Base-by-base conservation (phyloP, 2,888 invertebrate genomes). In the Callyntrura guangdongensis region DNA sequence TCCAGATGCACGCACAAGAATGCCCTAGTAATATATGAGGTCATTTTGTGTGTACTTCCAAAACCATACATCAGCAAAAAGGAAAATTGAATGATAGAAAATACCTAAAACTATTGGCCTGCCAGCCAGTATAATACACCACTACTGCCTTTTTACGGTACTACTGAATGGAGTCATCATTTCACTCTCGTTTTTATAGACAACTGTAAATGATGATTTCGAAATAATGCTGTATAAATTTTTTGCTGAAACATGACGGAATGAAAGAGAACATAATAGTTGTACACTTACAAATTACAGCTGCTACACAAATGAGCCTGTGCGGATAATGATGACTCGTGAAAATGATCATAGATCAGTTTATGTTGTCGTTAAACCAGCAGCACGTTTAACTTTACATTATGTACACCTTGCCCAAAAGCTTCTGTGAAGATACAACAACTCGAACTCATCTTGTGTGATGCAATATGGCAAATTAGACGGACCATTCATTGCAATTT, bases 331-430 rank as follows among this genome's bases (percentile, higher is more conserved):
- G 36, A 61, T 61, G 61, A 56, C 22, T 17, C 61, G 61, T 61
- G 61, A 61, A 1, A 17, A 53, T 14, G 53, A 53, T 53, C 12
- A n/a, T n/a, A 53, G n/a, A 53, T n/a, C n/a, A 53, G 20, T 20
- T 64, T 22, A 64, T n/a, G 17, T 14, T 69, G 69, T 69, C 69
- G 69, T 69, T 27, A 69, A 69, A 14, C 45, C 36, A 67, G 45
- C 67, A 67, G 22, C 12, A 20, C 17, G 59, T 17, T 17, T 59
- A n/a, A 14, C 6, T 22, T 2, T 25, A 22, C 11, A 5, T 25
- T 25, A n/a, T n/a, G 25, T 56, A 36, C 36, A 36, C 36, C 36
- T 17, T 56, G 4, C 56, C 9, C 17, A 56, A 17, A n/a, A 17
- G 56, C 56, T 5, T 17, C 17, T 56, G 17, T 11, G 1, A 25